Percentiles rank a stretch among this genome's conserved stretches.
Evolutionary conservation across 2,113 vertebrate genomes (phyloP).

Genomic region (Narcine bancroftii): DNA sequence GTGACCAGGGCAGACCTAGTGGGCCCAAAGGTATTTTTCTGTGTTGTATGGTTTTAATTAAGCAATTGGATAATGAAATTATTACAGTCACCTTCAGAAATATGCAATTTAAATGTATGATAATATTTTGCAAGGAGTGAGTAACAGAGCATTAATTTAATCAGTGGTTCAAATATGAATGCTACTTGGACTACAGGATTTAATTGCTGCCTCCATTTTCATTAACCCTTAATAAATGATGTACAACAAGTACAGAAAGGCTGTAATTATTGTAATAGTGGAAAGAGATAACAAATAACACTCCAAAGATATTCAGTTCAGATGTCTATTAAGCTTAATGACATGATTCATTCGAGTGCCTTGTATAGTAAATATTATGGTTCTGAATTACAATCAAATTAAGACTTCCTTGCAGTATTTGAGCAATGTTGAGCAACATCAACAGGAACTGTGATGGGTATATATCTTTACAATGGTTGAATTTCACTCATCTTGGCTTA

Average conservation of each 20-base stretch:
- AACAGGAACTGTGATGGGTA: not conserved
- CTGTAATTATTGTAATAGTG: not conserved
- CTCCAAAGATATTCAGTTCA: not conserved
- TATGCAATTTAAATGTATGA: not conserved
- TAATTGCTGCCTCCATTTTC: conserved; percentile 7
- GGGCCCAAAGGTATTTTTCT: too few relatives aligned
- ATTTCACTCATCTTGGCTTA: not conserved
- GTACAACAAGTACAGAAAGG: not conserved
- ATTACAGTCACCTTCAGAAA: not conserved
- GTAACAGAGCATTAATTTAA: not conserved
- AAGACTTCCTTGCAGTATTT: not conserved
- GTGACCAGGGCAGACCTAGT: too few relatives aligned
- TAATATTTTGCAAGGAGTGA: not conserved
- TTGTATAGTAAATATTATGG: conserved; percentile 5
- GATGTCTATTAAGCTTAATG: not conserved
- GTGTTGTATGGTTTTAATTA: too few relatives aligned
- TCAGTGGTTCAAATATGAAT: not conserved
- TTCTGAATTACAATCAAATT: not conserved
- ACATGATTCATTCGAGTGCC: not conserved
- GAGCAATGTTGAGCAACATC: not conserved
- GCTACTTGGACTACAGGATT: not conserved
- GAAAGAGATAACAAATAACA: not conserved
- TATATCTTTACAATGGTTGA: conserved; percentile 4
- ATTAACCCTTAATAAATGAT: not conserved
- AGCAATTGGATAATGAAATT: not conserved